A percentile compares a stretch with the other conserved stretches of the same genome.
Evolutionary conservation across 2,888 invertebrate genomes (phyloP).

Genomic region (Nineta flava): DNA sequence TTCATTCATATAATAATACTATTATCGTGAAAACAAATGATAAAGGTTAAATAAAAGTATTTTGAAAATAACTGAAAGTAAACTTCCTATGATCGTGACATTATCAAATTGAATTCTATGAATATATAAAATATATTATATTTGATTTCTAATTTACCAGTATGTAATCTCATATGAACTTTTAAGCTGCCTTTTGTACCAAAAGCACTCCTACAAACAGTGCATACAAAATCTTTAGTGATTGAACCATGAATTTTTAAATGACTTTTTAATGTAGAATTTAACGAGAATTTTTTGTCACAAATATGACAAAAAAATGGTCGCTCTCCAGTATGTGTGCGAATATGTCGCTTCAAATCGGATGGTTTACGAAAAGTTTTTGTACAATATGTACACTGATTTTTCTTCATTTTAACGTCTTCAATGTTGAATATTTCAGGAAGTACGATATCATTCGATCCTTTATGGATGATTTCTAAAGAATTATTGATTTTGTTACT

Average conservation of each 20-base stretch:
- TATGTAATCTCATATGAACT: constrained; percentile 50
- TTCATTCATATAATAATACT: no score
- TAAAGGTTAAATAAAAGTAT: no score
- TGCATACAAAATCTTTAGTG: constrained; percentile 39
- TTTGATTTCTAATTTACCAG: constrained; percentile 23
- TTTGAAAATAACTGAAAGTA: no score
- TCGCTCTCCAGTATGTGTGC: constrained; percentile 51
- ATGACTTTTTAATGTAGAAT: constrained; percentile 47
- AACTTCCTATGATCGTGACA: no score
- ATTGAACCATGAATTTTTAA: constrained; percentile 36
- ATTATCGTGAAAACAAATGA: no score
- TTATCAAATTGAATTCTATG: no score
- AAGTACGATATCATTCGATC: no score
- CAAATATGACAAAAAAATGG: constrained; percentile 42
- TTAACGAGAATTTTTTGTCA: constrained; percentile 41
- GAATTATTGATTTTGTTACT: no score
- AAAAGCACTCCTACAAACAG: constrained; percentile 43
- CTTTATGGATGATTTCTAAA: no score
- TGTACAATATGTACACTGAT: constrained; percentile 38
- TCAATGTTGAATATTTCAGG: no score
- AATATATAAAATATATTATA: no score
- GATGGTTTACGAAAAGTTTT: constrained; percentile 53
- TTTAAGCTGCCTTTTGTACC: constrained; percentile 48
- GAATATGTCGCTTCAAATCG: constrained; percentile 45
- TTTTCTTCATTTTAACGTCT: constrained; percentile 10